A percentile compares a stretch with the other conserved stretches of the same genome.
These are phyloP conservation scores for Zelleria hepariella DNA, from an alignment of 2,888 invertebrate species.

Conservation along the genomic window DNA sequence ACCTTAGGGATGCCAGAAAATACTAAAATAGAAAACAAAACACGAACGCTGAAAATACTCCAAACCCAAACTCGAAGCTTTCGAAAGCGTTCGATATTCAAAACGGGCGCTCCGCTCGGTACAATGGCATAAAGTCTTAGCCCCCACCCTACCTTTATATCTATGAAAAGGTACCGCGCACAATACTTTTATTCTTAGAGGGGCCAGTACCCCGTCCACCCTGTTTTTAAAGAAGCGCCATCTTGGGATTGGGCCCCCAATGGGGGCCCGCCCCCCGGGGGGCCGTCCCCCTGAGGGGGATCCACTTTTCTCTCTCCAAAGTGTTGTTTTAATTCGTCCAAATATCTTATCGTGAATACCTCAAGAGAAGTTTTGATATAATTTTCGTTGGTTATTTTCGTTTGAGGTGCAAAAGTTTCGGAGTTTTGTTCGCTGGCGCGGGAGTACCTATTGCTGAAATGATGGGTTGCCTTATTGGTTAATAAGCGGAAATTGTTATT, in stretches of 20 bases:
- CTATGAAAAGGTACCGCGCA: conserved; percentile 50
- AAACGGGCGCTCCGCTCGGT: conserved; percentile 8
- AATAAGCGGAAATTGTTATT: conserved; percentile 1
- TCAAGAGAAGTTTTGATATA: conserved; percentile 56
- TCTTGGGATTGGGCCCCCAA: conserved; percentile 58
- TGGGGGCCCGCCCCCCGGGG: conserved; percentile 18
- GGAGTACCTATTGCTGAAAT: background rate
- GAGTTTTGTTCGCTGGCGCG: background rate
- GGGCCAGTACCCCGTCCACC: conserved; percentile 57
- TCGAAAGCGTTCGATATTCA: background rate
- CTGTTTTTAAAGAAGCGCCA: conserved; percentile 69
- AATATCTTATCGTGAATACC: conserved; percentile 71
- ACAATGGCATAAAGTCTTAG: conserved; percentile 33
- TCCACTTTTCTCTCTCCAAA: conserved; percentile 64
- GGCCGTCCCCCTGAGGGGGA: conserved; percentile 32
- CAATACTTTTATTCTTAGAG: conserved; percentile 66
- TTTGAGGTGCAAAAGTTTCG: conserved; percentile 43
- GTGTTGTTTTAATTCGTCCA: conserved; percentile 71
- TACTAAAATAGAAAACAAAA: background rate
- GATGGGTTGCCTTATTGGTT: conserved; percentile 6
- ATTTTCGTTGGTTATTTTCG: conserved; percentile 62
- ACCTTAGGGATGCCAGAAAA: no score
- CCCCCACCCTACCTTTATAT: conserved; percentile 44
- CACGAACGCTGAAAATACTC: background rate
- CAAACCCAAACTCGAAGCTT: background rate